Base-by-base conservation (phyloP, 2,113 vertebrate genomes). In the Podarcis raffonei region DNA sequence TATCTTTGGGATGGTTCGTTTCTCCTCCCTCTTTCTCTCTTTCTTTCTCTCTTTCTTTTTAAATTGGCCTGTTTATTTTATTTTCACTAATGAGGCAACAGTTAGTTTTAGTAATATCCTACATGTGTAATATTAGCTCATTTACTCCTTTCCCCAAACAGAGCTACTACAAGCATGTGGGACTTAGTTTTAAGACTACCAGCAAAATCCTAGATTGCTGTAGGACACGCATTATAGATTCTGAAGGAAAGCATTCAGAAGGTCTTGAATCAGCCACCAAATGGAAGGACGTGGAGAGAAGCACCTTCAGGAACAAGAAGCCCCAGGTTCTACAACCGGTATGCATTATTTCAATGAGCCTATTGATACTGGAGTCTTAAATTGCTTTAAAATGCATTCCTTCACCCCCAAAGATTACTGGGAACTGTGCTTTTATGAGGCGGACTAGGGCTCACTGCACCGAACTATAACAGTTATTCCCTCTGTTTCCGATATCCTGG, bases 1-100 rank as follows among this genome's bases (percentile, higher is more conserved):
- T 95, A 89, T 91, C 89, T 93, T 92, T 92, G 93, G 85, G 90
- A 83, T 77, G 87, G 93, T 78, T 81, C 53, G 57, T 23, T 69
- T 42, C 37, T 53, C 59, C 85, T 75, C 87, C 90, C 81, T 90
- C 88, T 90, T 89, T 89, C 90, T 90, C 82, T 65, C 30, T 7
- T 16, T 62, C 90, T 84, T 84, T 39, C 30, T 48, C 11, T 30
- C 68, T 83, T 85, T 83, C 71, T 59, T 68, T 91, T 81, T 87
- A 42, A 71, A 80, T 82, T 57, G 16, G 89, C 88, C 91, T 84
- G 62, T 93, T 92, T 92, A 84, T 95, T 95, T 94, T 85, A 88
- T 91, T 87, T 86, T 53, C 75, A 22, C 2, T 85, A 85, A 85
- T 77, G 35, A 85, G 57, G 57, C 62, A 87, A 91, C 81, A 89